phyloP scores from a whole-genome alignment of 2,113 vertebrate genomes.

The Erythrocercus mccallii region DNA sequence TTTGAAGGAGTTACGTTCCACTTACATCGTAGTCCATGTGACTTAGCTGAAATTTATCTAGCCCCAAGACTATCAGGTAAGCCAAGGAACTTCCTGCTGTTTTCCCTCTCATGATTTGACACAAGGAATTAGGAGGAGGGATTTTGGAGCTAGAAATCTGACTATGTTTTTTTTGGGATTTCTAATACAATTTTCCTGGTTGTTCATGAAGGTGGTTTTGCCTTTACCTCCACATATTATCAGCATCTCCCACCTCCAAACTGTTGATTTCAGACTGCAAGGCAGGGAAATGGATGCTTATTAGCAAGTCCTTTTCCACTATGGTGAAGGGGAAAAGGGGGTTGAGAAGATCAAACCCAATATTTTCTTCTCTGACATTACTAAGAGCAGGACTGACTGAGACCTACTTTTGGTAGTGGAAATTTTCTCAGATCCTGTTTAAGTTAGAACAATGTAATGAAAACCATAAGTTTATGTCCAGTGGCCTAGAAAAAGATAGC shows the following conservation, averaged over 20 bases:
- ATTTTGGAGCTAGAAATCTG: not conserved
- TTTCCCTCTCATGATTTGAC: not conserved
- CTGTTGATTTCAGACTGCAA: not conserved
- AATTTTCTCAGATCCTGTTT: not conserved
- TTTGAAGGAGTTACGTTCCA: not conserved
- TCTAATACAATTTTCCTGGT: not conserved
- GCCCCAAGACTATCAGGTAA: not conserved
- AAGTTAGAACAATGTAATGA: not conserved
- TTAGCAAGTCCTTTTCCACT: not conserved
- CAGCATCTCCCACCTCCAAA: not conserved
- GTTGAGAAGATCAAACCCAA: not conserved
- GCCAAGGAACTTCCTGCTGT: not conserved
- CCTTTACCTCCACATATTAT: not conserved
- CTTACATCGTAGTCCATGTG: not conserved
- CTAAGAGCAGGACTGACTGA: not conserved
- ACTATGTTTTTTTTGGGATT: not conserved
- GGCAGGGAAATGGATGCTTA: not conserved
- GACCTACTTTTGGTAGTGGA: not conserved
- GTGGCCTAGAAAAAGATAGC: not conserved
- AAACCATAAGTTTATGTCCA: not conserved
- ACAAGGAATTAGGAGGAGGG: not conserved
- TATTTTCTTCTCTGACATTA: not conserved
- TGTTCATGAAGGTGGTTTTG: not conserved
- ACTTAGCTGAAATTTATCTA: not conserved
- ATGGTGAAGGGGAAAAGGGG: fast-evolving